Evolutionary conservation across 2,888 invertebrate genomes (phyloP), one percentile per base, ranked within the genome.

Genomic region (Heterodera filipjevi): DNA sequence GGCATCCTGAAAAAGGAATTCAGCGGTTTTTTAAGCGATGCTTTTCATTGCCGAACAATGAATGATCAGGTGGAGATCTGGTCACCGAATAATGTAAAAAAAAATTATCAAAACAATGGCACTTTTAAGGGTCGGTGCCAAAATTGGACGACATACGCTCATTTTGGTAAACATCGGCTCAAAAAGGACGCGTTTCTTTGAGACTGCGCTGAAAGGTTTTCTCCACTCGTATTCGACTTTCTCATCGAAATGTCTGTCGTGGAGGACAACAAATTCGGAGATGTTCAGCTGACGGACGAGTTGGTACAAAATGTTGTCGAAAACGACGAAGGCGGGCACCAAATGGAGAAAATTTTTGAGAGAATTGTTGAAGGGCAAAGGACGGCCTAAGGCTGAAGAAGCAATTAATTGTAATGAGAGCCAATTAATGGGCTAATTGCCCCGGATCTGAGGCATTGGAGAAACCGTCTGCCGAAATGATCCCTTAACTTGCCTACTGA

Each of bases 241-340:
- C 39, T 81, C 81, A 79, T 64, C 46, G 89, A 95, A 95, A 64
- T 93, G 93, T 35, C 93, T 93, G 87, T 97, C 96, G 89, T 94
- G 96, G 71, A 97, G 92, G 73, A 97, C 94, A 10, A 95, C 96
- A 22, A 95, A 77, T 16, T 83, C 95, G 6, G 94, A 94, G 77
- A 96, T 94, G 88, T 95, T 95, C 90, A 95, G 93, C 82, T 93
- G 92, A 0, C 92, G 91, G 5, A 95, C 94, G 84, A 96, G 93
- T 70, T 94, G 93, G 77, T 94, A 91, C 0, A 96, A 92, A 0
- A 94, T 78, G n/a, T 79, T 77, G 46, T 79, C 79, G 76, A 87
- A 85, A 12, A 89, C 86, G 14, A 84, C 59, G 5, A 83, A 83
- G 12, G 86, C 82, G 3, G 84, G 82, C 8, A 88, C 81, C 71